Conservation (phyloP, 1,140 invertebrate genomes). For the Sitobion miscanthi region DNA sequence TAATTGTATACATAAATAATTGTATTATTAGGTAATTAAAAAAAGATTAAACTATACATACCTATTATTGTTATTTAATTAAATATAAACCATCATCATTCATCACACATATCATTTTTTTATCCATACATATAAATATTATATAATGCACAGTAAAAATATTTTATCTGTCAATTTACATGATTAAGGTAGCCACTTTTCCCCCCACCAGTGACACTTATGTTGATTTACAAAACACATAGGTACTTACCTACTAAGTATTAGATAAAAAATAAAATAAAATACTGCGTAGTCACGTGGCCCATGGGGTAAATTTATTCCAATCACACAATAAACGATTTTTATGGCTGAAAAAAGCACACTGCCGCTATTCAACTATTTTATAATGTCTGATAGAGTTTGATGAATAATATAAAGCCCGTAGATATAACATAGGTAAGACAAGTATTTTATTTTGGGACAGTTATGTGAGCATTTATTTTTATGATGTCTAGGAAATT, state of each 20-base stretch:
- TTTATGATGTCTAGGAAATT: neutral
- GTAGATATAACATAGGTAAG: neutral
- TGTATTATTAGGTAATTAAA: too few relatives aligned
- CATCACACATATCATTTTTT: neutral
- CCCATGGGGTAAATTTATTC: neutral
- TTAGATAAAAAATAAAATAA: neutral
- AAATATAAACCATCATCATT: neutral
- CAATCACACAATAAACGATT: neutral
- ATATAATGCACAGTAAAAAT: neutral
- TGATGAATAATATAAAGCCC: neutral
- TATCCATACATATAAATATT: too few relatives aligned
- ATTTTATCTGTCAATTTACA: neutral
- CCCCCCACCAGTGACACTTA: neutral
- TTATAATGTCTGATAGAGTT: neutral
- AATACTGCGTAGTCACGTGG: neutral
- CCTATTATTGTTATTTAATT: too few relatives aligned
- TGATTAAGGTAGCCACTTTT: neutral
- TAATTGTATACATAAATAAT: too few relatives aligned
- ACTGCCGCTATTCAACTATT: neutral
- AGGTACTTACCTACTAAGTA: neutral
- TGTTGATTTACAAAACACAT: neutral
- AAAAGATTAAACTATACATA: too few relatives aligned
- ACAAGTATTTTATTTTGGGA: neutral
- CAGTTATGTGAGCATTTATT: neutral
- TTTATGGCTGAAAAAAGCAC: neutral